Conservation (phyloP, 2,113 vertebrate genomes). For the Tyrannus savana region DNA sequence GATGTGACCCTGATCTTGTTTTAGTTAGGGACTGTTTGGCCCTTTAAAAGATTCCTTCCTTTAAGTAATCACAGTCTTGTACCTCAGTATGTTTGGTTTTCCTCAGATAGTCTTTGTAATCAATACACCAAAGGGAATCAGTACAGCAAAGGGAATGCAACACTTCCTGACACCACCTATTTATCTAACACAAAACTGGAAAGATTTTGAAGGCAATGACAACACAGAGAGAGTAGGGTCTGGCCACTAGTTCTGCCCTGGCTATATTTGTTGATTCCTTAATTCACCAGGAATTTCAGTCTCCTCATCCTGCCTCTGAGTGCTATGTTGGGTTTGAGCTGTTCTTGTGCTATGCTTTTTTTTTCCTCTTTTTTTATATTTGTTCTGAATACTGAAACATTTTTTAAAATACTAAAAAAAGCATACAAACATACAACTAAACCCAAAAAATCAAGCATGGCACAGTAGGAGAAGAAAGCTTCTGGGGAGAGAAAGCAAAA, state of each 20-base stretch:
- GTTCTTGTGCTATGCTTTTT: not conserved
- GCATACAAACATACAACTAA: constrained; percentile 62
- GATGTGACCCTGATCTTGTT: not conserved
- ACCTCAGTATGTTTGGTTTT: not conserved
- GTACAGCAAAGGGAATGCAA: not conserved
- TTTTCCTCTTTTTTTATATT: not conserved
- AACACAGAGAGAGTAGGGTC: not conserved
- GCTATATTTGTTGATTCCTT: not conserved
- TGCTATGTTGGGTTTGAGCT: not conserved
- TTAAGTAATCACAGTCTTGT: not conserved
- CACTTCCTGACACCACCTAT: not conserved
- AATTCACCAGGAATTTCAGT: not conserved
- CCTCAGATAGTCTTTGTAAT: not conserved
- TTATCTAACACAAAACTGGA: constrained; percentile 9
- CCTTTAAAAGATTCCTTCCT: not conserved
- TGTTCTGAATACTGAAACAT: not conserved
- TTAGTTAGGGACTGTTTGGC: not conserved
- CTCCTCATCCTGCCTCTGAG: not conserved
- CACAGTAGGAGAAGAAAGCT: constrained; percentile 79
- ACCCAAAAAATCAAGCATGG: constrained; percentile 74
- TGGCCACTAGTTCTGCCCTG: not conserved
- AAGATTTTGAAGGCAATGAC: not conserved
- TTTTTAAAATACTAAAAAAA: constrained; percentile 46
- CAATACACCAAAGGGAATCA: not conserved
- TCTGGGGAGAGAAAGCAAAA: constrained; percentile 81